Evolutionary conservation across 2,888 invertebrate species (phyloP).

Genomic region (Microctonus aethiopoides): DNA sequence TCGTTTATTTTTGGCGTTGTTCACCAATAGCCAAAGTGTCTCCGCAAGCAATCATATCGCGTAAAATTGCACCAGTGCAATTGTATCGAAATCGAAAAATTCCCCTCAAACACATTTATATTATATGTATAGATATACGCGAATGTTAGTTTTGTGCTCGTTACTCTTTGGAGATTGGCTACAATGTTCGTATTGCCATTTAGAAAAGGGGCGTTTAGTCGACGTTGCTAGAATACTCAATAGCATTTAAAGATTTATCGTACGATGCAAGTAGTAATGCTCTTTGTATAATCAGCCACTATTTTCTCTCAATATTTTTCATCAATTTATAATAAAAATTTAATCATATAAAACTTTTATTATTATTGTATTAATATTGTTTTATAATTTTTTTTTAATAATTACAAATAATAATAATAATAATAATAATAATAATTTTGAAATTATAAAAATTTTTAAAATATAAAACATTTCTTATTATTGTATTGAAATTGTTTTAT

Average conservation of each 20-base stretch:
- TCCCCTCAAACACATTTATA: background rate
- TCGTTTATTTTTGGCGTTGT: constrained; percentile 1
- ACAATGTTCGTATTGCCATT: constrained; percentile 11
- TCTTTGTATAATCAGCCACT: background rate
- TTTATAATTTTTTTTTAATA: too few species aligned
- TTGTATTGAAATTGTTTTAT: too few species aligned
- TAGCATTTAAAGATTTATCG: background rate
- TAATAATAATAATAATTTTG: too few species aligned
- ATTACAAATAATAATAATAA: too few species aligned
- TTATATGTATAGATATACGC: background rate
- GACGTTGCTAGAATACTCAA: constrained; percentile 17
- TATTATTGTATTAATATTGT: too few species aligned
- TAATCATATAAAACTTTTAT: background rate
- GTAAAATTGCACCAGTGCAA: background rate
- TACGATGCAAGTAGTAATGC: constrained; percentile 18
- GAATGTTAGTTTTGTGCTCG: constrained; percentile 13
- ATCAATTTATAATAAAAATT: background rate
- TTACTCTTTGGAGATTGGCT: constrained; percentile 36
- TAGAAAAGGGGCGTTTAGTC: background rate
- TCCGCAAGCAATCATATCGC: constrained; percentile 1
- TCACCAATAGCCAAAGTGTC: background rate
- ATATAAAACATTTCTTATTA: too few species aligned
- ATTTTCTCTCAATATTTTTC: background rate
- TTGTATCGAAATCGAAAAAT: constrained; percentile 13
- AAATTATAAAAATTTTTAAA: too few species aligned